Base-by-base conservation (phyloP, 30 jellyfish, hydroid and myxozoan species). In the Hydractinia echinata region DNA sequence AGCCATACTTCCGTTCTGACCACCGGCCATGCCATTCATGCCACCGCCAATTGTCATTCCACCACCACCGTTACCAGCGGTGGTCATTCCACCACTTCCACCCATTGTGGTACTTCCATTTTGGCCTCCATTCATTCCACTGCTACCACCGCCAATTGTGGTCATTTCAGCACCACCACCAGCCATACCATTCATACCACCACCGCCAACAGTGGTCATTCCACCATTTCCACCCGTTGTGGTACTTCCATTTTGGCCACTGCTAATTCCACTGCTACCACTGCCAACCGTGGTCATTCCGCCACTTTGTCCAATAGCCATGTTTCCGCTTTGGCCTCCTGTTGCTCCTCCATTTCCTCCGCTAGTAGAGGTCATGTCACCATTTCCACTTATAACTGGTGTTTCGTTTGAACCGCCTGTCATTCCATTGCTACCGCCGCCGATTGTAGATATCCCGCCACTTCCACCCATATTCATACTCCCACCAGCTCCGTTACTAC, bases 111-210 rank as follows among this genome's bases (percentile, higher is more conserved):
- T 13, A 20, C 49, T 21, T 13, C 79, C 51, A 13, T 14, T 10
- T 68, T 49, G n/a, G n/a, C 53, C 21, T 20, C 53, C 21, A 68
- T 49, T 49, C n/a, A n/a, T 68, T 68, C 51, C 11, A 10, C 51
- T 13, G 79, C 79, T 21, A 68, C 79, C 51, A 13, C 79, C 79
- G 49, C 51, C 79, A 10, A 68, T 11, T 10, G 79, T 68, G 51
- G 53, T 21, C 1, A 11, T 58, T 58, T 18, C 69, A 58, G 16
- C 69, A 11, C 69, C 69, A 58, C 1, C 16, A 58, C 16, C 19
- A 58, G 69, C 19, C 19, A 18, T 58, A 18, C 69, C 19, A 30
- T 30, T 30, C 44, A 30, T 30, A 30, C 44, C 44, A 30, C 44
- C 44, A 2, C 44, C 44, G 44, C 44, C 44, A 30, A 30, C 44